Evolutionary conservation across 2,113 vertebrate genomes (phyloP).

Genomic region (Narcine bancroftii): DNA sequence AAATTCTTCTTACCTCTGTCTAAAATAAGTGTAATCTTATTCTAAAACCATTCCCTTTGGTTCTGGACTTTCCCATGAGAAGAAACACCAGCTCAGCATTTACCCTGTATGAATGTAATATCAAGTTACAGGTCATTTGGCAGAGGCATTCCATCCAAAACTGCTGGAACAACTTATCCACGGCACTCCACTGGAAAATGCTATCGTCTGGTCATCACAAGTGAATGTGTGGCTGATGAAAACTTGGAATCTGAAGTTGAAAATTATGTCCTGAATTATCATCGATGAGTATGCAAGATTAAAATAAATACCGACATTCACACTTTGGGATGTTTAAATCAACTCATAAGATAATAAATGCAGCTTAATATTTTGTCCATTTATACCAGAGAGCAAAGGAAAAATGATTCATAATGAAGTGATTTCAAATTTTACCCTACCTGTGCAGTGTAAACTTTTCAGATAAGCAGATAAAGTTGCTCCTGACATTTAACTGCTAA

Average conservation of each 20-base stretch:
- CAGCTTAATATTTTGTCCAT: neutral
- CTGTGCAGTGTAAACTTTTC: neutral
- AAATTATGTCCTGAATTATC: neutral
- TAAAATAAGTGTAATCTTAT: no score
- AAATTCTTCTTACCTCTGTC: no score
- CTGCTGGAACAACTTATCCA: neutral
- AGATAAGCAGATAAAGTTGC: neutral
- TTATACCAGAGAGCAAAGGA: neutral
- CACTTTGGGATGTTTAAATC: neutral
- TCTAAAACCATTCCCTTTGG: no score
- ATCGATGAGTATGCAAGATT: neutral
- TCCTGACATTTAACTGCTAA: neutral
- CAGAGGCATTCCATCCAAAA: neutral
- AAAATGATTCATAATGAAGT: no score
- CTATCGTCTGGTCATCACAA: neutral
- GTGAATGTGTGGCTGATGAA: neutral
- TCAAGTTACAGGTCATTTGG: neutral
- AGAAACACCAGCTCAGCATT: no score
- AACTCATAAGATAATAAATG: neutral
- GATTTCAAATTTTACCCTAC: no score
- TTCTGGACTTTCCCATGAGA: no score
- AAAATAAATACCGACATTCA: neutral
- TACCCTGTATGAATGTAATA: no score
- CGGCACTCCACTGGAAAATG: neutral
- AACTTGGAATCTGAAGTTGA: neutral